phyloP scores from a whole-genome alignment of 2,797 vertebrate species.

The Ptychobarbus kaznakovi region DNA sequence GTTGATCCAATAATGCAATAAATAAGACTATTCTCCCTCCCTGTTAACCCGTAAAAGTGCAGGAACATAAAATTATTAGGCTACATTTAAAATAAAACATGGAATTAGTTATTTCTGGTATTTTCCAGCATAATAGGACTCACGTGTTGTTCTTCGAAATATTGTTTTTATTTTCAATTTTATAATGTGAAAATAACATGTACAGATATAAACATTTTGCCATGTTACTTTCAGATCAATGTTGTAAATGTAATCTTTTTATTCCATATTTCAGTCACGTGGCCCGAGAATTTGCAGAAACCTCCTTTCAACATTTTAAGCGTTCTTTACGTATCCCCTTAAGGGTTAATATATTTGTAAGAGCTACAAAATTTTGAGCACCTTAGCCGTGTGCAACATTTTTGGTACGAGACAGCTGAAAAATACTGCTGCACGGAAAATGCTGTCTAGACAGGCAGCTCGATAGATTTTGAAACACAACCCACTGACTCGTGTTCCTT shows the following conservation, averaged over 20 bases:
- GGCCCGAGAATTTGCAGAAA: neutral
- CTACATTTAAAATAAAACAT: neutral
- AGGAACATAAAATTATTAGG: neutral
- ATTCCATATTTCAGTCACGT: neutral
- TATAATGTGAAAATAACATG: neutral
- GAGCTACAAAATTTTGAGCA: neutral
- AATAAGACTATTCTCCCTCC: neutral
- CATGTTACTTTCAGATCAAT: neutral
- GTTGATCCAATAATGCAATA: slow-evolving; percentile 1
- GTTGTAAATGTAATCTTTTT: neutral
- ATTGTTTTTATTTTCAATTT: neutral
- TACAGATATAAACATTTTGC: neutral
- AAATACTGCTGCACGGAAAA: neutral
- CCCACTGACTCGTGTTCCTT: slow-evolving; percentile 5
- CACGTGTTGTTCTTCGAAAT: neutral
- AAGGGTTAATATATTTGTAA: neutral
- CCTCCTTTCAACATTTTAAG: neutral
- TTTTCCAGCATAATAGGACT: neutral
- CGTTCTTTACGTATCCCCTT: neutral
- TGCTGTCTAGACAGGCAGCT: slow-evolving; percentile 28
- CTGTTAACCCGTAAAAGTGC: neutral
- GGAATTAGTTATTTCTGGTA: neutral
- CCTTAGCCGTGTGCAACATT: slow-evolving; percentile 10
- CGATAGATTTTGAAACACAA: neutral
- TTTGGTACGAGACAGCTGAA: neutral